Percentiles rank a stretch among this genome's conserved stretches.
Evolutionary conservation across 2,888 invertebrate genomes (phyloP).

Genomic region (Hydrotaea diabolus): DNA sequence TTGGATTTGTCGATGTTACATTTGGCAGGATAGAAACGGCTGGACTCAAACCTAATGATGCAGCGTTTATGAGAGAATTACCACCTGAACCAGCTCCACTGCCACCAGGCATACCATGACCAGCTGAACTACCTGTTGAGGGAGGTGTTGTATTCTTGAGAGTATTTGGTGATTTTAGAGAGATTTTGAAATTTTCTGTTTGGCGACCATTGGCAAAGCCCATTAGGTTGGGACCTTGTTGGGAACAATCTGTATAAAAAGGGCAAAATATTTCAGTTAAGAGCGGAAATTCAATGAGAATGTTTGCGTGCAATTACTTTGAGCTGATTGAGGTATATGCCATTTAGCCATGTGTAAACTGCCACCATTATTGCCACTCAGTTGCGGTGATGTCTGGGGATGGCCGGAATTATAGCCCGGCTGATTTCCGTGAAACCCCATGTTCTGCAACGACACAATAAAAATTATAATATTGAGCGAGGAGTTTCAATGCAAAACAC

Average conservation of each 20-base stretch:
- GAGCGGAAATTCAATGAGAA: background rate
- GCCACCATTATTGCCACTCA: slow-evolving; percentile 75
- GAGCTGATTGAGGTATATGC: slow-evolving; percentile 85
- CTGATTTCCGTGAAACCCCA: slow-evolving; percentile 81
- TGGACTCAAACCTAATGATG: slow-evolving; percentile 75
- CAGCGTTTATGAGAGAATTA: slow-evolving; percentile 72
- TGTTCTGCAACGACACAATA: slow-evolving; percentile 72
- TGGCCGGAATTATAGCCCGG: slow-evolving; percentile 81
- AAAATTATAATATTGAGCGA: background rate
- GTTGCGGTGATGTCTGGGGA: slow-evolving; percentile 79
- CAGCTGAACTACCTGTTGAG: slow-evolving; percentile 70
- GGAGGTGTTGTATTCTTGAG: slow-evolving; percentile 80
- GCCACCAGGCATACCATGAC: slow-evolving; percentile 69
- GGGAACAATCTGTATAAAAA: slow-evolving; percentile 73
- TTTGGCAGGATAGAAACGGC: slow-evolving; percentile 79
- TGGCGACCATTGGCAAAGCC: slow-evolving; percentile 80
- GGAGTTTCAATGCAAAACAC: background rate
- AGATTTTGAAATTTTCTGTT: slow-evolving; percentile 81
- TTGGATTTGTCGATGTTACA: slow-evolving; percentile 89
- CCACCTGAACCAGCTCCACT: slow-evolving; percentile 57
- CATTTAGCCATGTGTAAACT: slow-evolving; percentile 83
- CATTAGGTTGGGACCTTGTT: slow-evolving; percentile 79
- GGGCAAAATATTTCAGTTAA: background rate
- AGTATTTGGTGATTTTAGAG: slow-evolving; percentile 80
- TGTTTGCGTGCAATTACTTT: slow-evolving; percentile 75